Percentiles rank a stretch among this genome's conserved stretches.
Evolutionary conservation across 2,888 invertebrate genomes (phyloP).

Genomic region (Syrista parreyssii): DNA sequence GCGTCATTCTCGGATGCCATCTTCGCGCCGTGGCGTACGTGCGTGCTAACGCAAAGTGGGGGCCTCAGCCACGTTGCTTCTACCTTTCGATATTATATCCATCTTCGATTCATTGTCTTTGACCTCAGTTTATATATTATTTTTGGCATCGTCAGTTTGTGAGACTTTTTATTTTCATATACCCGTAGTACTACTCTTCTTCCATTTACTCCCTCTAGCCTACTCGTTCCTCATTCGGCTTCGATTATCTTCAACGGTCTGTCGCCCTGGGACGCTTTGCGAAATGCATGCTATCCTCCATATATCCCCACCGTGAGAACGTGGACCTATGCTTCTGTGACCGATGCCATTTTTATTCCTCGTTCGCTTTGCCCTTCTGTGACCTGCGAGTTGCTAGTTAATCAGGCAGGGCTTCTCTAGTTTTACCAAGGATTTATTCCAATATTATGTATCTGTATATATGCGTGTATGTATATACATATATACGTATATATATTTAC

Average conservation of each 20-base stretch:
- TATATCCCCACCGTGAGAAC: neutral
- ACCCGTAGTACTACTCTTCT: neutral
- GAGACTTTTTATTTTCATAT: neutral
- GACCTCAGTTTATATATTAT: neutral
- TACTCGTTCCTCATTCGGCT: neutral
- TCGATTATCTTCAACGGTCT: neutral
- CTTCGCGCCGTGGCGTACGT: constrained; percentile 55
- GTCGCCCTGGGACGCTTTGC: neutral
- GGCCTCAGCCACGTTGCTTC: constrained; percentile 47
- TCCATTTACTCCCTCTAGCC: neutral
- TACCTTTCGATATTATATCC: neutral
- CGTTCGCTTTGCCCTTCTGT: neutral
- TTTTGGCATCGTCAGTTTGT: neutral
- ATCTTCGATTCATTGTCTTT: neutral
- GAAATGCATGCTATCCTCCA: neutral
- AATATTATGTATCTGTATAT: neutral
- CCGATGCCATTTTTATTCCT: neutral
- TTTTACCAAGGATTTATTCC: neutral
- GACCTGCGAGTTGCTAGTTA: neutral
- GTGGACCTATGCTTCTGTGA: neutral
- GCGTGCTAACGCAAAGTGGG: constrained; percentile 46
- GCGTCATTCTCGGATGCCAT: constrained; percentile 62
- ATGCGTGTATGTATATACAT: neutral
- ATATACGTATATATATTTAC: neutral
- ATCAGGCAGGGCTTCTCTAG: neutral